phyloP scores from a whole-genome alignment of 2,888 invertebrate genomes.

The Thera britannica region DNA sequence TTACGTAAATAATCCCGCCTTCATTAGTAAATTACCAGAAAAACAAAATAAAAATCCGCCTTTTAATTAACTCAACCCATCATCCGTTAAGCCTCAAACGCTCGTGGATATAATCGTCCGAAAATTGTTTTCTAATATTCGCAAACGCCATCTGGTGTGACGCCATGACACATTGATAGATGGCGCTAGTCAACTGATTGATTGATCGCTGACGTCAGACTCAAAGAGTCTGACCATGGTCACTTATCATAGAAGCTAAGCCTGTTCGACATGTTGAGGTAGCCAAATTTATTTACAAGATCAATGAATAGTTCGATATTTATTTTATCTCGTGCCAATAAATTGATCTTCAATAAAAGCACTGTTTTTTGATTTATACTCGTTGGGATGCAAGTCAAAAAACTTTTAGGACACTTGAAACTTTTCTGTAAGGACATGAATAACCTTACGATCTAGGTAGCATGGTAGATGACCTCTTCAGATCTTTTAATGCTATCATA shows the following conservation, averaged over 20 bases:
- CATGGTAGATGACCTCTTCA: too few relatives aligned
- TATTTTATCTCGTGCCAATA: too few relatives aligned
- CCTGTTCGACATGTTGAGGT: conserved; percentile 48
- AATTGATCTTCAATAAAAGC: too few relatives aligned
- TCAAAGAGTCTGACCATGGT: conserved; percentile 53
- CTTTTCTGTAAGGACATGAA: too few relatives aligned
- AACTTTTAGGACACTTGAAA: too few relatives aligned
- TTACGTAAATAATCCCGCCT: neutral
- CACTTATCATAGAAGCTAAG: conserved; percentile 32
- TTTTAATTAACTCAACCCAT: conserved; percentile 24
- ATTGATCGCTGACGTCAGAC: conserved; percentile 75
- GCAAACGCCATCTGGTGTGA: conserved; percentile 76
- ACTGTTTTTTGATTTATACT: too few relatives aligned
- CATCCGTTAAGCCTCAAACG: conserved; percentile 36
- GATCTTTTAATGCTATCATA: too few relatives aligned
- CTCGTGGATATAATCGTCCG: conserved; percentile 51
- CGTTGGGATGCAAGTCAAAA: too few relatives aligned
- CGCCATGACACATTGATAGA: conserved; percentile 79
- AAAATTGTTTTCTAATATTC: conserved; percentile 80
- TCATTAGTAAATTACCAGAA: neutral
- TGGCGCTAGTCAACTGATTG: conserved; percentile 74
- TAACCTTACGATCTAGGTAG: too few relatives aligned
- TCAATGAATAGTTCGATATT: too few relatives aligned
- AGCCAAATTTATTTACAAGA: conserved; percentile 11
- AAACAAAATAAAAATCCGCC: neutral